Percentiles rank a stretch among this genome's conserved stretches.
phyloP scores from a whole-genome alignment of 1,140 invertebrate species.

The Neomicropteryx cornuta region DNA sequence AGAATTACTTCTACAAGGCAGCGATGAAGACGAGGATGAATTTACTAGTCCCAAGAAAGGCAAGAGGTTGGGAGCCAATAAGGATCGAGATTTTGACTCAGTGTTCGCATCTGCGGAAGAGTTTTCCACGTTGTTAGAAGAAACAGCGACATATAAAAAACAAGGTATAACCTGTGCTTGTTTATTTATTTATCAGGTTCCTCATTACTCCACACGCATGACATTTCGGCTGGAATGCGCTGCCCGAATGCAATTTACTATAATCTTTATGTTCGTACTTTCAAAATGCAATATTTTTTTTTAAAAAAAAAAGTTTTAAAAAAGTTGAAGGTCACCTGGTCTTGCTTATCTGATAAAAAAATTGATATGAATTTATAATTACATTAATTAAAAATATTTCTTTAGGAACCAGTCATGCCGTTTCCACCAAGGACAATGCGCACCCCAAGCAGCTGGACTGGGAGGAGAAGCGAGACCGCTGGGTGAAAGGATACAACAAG shows the following conservation, averaged over 20 bases:
- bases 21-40: slow-evolving; percentile 22
- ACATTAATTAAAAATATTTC: too few species aligned
- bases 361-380: too few species aligned
- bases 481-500: slow-evolving; percentile 35
- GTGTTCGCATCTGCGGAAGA: slow-evolving; percentile 63
- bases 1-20: slow-evolving; percentile 28
- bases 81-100: slow-evolving; percentile 37
- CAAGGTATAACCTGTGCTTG: too few species aligned
- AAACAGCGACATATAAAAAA: slow-evolving; percentile 48
- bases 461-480: slow-evolving; percentile 45
- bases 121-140: slow-evolving; percentile 59
- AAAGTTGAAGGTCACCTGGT: too few species aligned
- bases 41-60: slow-evolving; percentile 23
- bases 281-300: too few species aligned
- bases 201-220: too few species aligned
- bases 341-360: too few species aligned
- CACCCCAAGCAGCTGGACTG: slow-evolving; percentile 54
- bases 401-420: slow-evolving; percentile 45
- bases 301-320: too few species aligned
- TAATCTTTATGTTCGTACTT: too few species aligned
- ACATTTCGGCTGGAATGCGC: too few species aligned
- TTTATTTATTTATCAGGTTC: too few species aligned
- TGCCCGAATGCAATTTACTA: too few species aligned
- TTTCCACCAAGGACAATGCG: slow-evolving; percentile 53
- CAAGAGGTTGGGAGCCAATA: slow-evolving; percentile 31